phyloP scores from a whole-genome alignment of 2,113 vertebrate genomes.

The Tylochromis polylepis region DNA sequence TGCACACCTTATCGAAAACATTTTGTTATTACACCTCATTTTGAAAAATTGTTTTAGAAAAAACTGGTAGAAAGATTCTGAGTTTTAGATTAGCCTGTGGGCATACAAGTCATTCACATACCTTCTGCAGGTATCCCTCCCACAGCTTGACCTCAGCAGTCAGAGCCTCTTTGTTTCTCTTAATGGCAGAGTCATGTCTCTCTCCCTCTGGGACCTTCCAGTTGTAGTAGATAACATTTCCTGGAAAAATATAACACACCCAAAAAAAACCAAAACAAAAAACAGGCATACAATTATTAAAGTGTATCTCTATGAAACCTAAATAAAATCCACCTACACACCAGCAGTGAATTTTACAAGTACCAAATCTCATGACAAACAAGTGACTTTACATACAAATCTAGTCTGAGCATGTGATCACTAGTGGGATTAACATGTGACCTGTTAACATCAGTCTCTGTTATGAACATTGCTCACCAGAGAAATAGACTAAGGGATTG shows the following conservation, averaged over 20 bases:
- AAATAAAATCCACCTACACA: not conserved
- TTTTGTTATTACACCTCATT: not conserved
- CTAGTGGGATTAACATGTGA: not conserved
- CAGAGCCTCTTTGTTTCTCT: constrained; percentile 62
- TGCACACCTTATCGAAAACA: not conserved
- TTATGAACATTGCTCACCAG: not conserved
- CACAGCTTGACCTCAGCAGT: constrained; percentile 61
- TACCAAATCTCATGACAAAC: not conserved
- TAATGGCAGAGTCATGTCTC: constrained; percentile 63
- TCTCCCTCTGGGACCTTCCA: constrained; percentile 65
- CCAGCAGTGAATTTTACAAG: not conserved
- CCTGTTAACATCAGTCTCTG: not conserved
- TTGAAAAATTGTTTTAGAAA: not conserved
- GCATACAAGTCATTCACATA: not conserved
- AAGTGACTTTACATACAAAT: not conserved
- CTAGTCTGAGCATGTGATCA: constrained; percentile 11
- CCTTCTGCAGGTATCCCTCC: constrained; percentile 64
- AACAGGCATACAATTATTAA: not conserved
- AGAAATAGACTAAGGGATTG: not conserved
- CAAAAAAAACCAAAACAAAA: not conserved
- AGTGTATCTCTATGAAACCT: not conserved
- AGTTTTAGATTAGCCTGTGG: not conserved
- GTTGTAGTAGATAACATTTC: constrained; percentile 51
- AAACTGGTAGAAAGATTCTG: not conserved
- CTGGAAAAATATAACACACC: constrained; percentile 9